A percentile compares a stretch with the other conserved stretches of the same genome.
These are phyloP conservation scores for Camelus bactrianus DNA, from an alignment of 2,113 vertebrate genomes.

Conservation along the genomic window DNA sequence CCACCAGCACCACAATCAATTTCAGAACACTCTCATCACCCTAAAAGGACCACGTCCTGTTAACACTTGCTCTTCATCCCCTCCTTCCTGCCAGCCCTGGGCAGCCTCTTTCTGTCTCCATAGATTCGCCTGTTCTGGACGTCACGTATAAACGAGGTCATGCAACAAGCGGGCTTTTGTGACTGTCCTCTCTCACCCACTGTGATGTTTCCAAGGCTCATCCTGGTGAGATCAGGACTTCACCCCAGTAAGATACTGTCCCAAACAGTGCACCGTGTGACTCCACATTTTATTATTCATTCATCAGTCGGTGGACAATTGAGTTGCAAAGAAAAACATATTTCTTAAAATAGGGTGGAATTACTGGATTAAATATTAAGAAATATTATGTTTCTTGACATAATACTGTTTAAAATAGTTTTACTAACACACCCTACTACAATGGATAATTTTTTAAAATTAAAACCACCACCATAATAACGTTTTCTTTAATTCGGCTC, in stretches of 20 bases:
- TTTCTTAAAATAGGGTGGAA: neutral
- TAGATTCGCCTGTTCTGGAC: neutral
- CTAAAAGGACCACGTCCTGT: neutral
- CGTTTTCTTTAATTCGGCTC: neutral
- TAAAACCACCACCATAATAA: neutral
- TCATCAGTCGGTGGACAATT: neutral
- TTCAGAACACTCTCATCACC: neutral
- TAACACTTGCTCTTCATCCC: neutral
- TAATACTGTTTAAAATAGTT: neutral
- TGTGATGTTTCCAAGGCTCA: fast-evolving
- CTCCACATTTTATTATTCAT: neutral
- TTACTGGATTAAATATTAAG: neutral
- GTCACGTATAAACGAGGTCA: neutral
- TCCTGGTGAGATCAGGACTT: neutral
- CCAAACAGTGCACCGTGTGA: too few relatives aligned
- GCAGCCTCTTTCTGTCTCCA: neutral
- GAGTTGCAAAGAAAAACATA: neutral
- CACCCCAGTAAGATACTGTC: neutral
- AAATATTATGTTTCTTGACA: neutral
- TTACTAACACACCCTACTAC: neutral
- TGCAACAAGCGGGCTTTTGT: fast-evolving
- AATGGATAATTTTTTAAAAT: neutral
- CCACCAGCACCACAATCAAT: neutral
- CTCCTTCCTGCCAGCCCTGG: neutral
- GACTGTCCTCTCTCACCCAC: neutral